A percentile compares a stretch with the other conserved stretches of the same genome.
These are phyloP conservation scores for Drosophila rhopaloa DNA, from an alignment of 1,140 invertebrate genomes.

Conservation along the genomic window DNA sequence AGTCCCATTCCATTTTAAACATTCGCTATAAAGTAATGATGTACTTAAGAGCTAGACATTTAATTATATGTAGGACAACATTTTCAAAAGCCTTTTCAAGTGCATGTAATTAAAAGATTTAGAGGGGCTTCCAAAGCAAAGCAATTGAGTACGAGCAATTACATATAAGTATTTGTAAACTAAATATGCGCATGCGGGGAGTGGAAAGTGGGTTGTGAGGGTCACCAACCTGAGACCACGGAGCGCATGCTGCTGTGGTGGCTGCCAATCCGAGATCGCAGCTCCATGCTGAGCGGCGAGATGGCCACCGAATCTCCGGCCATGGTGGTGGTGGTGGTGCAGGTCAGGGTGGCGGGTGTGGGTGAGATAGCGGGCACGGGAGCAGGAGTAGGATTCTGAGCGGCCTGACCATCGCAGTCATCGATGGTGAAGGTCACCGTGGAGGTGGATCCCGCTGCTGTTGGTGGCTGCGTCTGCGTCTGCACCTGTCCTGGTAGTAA, in stretches of 20 bases:
- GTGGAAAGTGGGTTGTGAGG: neutral
- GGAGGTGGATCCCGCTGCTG: conserved; percentile 47
- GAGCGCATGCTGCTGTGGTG: conserved; percentile 81
- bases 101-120: conserved; percentile 17
- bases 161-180: conserved; percentile 4
- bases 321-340: conserved; percentile 74
- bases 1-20: neutral
- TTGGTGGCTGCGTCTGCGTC: conserved; percentile 1
- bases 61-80: conserved; percentile 6
- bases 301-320: conserved; percentile 52
- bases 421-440: conserved; percentile 83
- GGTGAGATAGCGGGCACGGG: conserved; percentile 33
- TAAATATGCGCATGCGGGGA: neutral
- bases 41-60: conserved; percentile 1
- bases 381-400: conserved; percentile 1
- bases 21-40: neutral
- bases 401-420: conserved; percentile 49
- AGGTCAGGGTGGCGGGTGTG: conserved; percentile 60
- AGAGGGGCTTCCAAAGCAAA: conserved; percentile 2
- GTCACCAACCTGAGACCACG: conserved; percentile 71
- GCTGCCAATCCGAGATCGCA: conserved; percentile 64
- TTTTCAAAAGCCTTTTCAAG: conserved; percentile 8
- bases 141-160: neutral
- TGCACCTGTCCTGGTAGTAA: conserved; percentile 50
- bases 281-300: conserved; percentile 62